Evolutionary conservation across 1,140 invertebrate species (phyloP), one percentile per base, ranked within the genome.

Genomic region (Oncopodura yosiiana): DNA sequence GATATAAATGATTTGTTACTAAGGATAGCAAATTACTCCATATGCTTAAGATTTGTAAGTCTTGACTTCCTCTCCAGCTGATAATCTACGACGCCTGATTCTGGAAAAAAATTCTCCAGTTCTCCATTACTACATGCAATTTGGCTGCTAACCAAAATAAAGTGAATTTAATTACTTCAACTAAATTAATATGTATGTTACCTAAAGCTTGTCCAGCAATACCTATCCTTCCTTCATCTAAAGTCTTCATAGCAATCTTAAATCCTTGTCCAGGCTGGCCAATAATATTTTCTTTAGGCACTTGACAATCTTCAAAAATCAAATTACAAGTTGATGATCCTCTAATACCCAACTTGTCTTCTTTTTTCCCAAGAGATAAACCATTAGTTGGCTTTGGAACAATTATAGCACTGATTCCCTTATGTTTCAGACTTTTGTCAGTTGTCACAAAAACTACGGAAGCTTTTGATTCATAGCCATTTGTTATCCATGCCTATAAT

Each of bases 401-500:
- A 21, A 99, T 75, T 69, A 99, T 99, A 2, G 93, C 83, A 11
- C 88, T 87, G 43, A 99, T 93, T 3, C 87, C 90, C 71, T 93
- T 94, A 67, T 97, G 92, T 68, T 95, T 95, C 50, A 84, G 73
- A 39, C 95, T 91, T 65, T 94, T 85, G 67, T 91, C 75, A 1
- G 94, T 98, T 74, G 83, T 91, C 1, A 92, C 95, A 73, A 99
- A 99, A 19, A 99, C 90, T 60, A 99, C 80, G 39, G 96, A 68
- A 16, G 87, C 83, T 70, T 99, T 92, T 34, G 94, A 93, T 74
- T 91, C 86, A 0, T 89, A 83, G 8, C 86, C 94, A 74, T 99
- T 99, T 0, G 95, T 99, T 39, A 99, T 99, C 95, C 95, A 99
- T 71, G 83, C 81, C 71, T n/a, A n/a, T n/a, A n/a, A n/a, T n/a